Base-by-base conservation (phyloP, 2,113 vertebrate genomes). In the Phrynosoma blainvillii region DNA sequence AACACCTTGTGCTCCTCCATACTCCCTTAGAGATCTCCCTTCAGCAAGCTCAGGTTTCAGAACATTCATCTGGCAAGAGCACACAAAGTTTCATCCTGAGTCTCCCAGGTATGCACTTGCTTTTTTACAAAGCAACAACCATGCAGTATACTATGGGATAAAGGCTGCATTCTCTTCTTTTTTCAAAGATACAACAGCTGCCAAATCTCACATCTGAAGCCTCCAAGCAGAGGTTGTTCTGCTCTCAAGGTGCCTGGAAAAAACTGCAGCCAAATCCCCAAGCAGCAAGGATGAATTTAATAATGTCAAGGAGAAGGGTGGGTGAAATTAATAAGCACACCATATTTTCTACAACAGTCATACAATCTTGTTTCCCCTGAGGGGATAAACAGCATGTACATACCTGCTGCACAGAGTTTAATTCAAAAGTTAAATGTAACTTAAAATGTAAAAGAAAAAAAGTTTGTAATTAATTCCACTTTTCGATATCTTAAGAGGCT, bases 281-380 rank as follows among this genome's bases (percentile, higher is more conserved):
- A 92, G 88, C 91, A 95, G 94, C 93, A 91, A 94, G 90, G 86
- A 90, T 25, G 25, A 91, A 87, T 6, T 85, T 88, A 92, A 89
- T 89, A 87, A 89, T 85, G 91, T 92, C 89, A 87, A 92, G 93
- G 85, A 86, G 87, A 89, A 85, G 32, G 88, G 91, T 86, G 82
- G 79, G 89, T 84, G 42, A 90, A 84, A 71, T 82, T 42, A 77
- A 90, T 32, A 86, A 88, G 91, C 82, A 62, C 0, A 3, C 18
- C 1, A 32, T 52, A 47, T 87, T 93, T 93, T 89, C 93, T 87
- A 3, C 87, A 42, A 32, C 23, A 93, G 84, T 93, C 93, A 95
- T 93, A 92, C 94, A 91, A 95, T 91, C 87, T 77, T 91, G 88
- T 92, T 93, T 96, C 79, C 92, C 91, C 3, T 81, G 91, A 95